Evolutionary conservation across 2,797 vertebrate species (phyloP), one percentile per base, ranked within the genome.

Genomic region (Podargus strigoides): DNA sequence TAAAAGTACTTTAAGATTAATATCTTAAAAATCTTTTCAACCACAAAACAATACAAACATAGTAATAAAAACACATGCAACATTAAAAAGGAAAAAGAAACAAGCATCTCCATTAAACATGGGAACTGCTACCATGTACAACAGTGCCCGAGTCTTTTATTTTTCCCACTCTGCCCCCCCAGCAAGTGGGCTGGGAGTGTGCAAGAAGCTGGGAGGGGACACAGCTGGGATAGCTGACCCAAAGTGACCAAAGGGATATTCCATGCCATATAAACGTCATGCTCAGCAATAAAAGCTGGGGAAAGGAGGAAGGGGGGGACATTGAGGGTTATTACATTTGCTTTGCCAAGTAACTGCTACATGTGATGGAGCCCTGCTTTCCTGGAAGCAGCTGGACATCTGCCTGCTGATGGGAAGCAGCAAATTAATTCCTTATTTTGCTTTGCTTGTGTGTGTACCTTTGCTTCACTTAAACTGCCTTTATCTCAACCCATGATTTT

Each of bases 1-100:
- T 58, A 93, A 94, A 97, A 94, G 96, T 85, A 95, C 52, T 81
- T 93, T 93, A 94, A 93, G 92, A 76, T 36, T 85, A 94, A 89
- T 53, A 75, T 67, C 68, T 47, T 32, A 85, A 58, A 90, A 85
- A 64, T 90, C 74, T 42, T 66, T 87, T 83, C 52, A 77, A 74
- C 6, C 18, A 81, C 28, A 41, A 56, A 81, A 23, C 15, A 78
- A 67, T 23, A 67, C 20, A 30, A 82, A 93, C 22, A 86, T n/a
- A 83, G 34, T 64, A 76, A 80, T 85, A 75, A 90, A 94, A 83
- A 73, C 14, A 66, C 37, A 87, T 34, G 28, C 39, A 78, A 15
- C 56, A 74, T 63, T 39, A 47, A 68, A 85, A 66, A 66, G 12
- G 6, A 89, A 76, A 95, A 89, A 72, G 53, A 41, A 30, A 32